These are phyloP conservation scores for Sericinus montela DNA, from an alignment of 2,888 invertebrate species.

Conservation along the genomic window DNA sequence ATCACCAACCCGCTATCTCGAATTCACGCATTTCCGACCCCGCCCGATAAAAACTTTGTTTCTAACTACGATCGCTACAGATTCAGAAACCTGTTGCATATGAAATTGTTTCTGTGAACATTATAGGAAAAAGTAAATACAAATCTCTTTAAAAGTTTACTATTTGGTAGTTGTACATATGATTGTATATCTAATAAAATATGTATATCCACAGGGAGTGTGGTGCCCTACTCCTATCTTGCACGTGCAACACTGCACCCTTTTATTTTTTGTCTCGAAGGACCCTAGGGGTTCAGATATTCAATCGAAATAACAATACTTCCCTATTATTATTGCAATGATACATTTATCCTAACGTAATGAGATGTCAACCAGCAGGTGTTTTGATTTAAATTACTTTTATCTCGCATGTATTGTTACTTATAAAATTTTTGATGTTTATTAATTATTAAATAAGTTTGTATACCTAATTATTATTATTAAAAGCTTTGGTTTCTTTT, in stretches of 20 bases:
- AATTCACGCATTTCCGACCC: constrained; percentile 78
- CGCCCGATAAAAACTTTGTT: constrained; percentile 69
- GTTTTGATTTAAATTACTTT: constrained; percentile 9
- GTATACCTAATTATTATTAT: no score
- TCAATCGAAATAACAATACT: constrained; percentile 34
- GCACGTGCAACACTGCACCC: constrained; percentile 25
- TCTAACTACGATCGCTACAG: constrained; percentile 17
- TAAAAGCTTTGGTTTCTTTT: no score
- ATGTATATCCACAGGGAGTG: not conserved
- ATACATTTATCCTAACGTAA: constrained; percentile 32
- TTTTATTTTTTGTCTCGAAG: constrained; percentile 26
- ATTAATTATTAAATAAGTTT: no score
- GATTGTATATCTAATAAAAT: no score
- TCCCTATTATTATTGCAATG: constrained; percentile 31
- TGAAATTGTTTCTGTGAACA: no score
- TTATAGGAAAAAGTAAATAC: no score
- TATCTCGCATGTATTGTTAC: no score
- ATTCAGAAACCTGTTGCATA: not conserved
- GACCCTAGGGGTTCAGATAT: constrained; percentile 32
- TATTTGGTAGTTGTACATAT: no score
- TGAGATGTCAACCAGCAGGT: constrained; percentile 34
- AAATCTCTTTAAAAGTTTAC: no score
- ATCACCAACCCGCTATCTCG: constrained; percentile 75
- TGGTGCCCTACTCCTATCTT: constrained; percentile 9
- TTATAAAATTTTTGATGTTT: no score